Percentiles rank a stretch among this genome's conserved stretches.
phyloP scores from a whole-genome alignment of 2,888 invertebrate species.

The Protophormia terraenovae region DNA sequence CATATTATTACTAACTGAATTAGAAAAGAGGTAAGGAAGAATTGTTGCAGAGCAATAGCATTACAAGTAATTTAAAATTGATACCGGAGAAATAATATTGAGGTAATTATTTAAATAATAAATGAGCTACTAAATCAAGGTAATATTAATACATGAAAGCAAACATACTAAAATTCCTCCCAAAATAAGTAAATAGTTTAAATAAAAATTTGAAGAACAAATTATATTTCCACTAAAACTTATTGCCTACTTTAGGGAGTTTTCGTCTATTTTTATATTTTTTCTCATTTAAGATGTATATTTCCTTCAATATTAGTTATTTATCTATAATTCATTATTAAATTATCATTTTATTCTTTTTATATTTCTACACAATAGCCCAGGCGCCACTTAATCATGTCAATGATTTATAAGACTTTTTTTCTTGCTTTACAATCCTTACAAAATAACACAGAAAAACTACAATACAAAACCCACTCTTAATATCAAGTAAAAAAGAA shows the following conservation, averaged over 20 bases:
- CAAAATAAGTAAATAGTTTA: too few relatives aligned
- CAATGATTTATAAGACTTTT: constrained; percentile 66
- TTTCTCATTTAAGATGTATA: neutral
- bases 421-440: neutral
- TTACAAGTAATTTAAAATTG: constrained; percentile 44
- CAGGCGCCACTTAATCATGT: constrained; percentile 67
- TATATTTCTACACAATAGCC: neutral
- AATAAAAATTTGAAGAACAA: too few relatives aligned
- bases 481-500: neutral
- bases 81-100: constrained; percentile 1
- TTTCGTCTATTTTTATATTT: neutral
- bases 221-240: too few relatives aligned
- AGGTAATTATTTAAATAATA: constrained; percentile 32
- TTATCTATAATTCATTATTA: constrained; percentile 56
- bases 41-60: neutral
- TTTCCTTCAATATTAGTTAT: neutral
- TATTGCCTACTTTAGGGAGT: neutral
- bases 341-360: constrained; percentile 62
- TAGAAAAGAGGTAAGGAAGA: neutral
- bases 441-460: neutral
- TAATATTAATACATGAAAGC: neutral
- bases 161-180: neutral
- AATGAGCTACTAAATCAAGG: neutral
- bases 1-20: neutral
- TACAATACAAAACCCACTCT: neutral